These are phyloP conservation scores for Taphrorychus bicolor DNA, from an alignment of 2,888 invertebrate species.

Conservation along the genomic window DNA sequence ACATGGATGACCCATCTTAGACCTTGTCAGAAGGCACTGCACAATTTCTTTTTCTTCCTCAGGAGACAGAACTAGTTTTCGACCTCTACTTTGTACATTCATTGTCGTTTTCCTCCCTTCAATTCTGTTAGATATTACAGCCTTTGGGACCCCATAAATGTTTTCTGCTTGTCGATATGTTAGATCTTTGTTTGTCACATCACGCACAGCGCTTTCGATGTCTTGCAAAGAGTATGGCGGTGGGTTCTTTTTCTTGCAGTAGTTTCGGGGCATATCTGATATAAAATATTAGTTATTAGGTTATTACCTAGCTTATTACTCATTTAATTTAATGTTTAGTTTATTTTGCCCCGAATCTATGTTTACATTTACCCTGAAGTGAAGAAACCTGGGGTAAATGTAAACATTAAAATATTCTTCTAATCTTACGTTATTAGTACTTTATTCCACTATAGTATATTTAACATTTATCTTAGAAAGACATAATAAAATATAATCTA, in stretches of 20 bases:
- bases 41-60: not conserved
- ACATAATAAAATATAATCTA: no score
- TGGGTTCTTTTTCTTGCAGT: not conserved
- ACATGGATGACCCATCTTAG: not conserved
- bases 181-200: constrained; percentile 33
- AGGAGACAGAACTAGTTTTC: not conserved
- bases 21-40: not conserved
- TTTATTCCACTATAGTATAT: no score
- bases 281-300: not conserved
- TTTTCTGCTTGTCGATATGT: constrained; percentile 37
- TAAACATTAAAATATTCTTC: constrained; percentile 10
- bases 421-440: no score
- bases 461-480: no score
- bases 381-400: constrained; percentile 3
- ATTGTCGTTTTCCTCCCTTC: constrained; percentile 9
- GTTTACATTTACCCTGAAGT: constrained; percentile 13
- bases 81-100: not conserved
- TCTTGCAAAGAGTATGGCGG: constrained; percentile 2
- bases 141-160: constrained; percentile 4
- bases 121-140: constrained; percentile 6
- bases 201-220: not conserved
- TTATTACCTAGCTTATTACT: not conserved
- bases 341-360: not conserved
- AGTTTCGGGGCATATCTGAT: constrained; percentile 14
- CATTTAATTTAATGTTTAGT: not conserved